phyloP scores from a whole-genome alignment of 2,113 vertebrate species.

The Tetrax tetrax region DNA sequence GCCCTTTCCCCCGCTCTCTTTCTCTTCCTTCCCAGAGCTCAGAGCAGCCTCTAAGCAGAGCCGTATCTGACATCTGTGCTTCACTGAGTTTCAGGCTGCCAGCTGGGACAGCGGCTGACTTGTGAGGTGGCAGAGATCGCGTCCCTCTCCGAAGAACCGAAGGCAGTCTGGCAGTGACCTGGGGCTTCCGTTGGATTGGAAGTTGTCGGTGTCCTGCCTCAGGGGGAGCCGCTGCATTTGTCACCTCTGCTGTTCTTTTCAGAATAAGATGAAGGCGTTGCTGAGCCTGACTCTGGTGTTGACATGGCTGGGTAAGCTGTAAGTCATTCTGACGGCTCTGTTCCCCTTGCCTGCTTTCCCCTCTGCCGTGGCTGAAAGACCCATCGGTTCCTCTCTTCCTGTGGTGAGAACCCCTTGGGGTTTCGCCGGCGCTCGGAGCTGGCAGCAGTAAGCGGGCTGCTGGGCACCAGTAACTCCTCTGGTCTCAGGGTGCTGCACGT shows the following conservation, averaged over 20 bases:
- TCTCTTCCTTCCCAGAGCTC: neutral
- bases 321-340: neutral
- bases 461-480: neutral
- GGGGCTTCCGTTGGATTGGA: neutral
- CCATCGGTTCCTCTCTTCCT: neutral
- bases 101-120: neutral
- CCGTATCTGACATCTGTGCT: fast-evolving
- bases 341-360: neutral
- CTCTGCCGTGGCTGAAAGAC: neutral
- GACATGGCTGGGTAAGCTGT: slow-evolving; percentile 61
- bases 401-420: neutral
- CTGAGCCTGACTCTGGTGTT: slow-evolving; percentile 43
- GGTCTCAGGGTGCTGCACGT: neutral
- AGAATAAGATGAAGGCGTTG: neutral
- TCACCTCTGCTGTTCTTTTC: neutral
- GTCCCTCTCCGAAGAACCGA: neutral
- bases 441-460: neutral
- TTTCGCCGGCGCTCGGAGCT: fast-evolving
- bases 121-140: neutral
- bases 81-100: neutral
- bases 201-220: neutral
- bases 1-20: fast-evolving
- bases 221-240: fast-evolving
- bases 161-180: neutral
- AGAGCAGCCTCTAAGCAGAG: neutral